These are phyloP conservation scores for Cyclophora albipunctata DNA, from an alignment of 2,888 invertebrate genomes.

Conservation along the genomic window DNA sequence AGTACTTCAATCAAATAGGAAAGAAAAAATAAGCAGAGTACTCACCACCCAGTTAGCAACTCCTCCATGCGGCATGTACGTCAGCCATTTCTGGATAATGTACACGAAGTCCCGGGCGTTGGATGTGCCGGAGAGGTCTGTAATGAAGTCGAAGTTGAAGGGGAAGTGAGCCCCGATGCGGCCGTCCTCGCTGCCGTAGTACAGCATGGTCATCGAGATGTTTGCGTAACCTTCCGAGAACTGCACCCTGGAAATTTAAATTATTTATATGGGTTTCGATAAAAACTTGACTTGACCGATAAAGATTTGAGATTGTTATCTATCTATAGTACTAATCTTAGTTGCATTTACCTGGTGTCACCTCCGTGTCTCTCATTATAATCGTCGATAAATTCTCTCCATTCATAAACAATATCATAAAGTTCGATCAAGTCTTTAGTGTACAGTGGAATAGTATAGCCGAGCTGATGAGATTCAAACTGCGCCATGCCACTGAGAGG, in stretches of 20 bases:
- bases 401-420: slow-evolving; percentile 72
- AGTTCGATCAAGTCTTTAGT: slow-evolving; percentile 77
- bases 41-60: slow-evolving; percentile 81
- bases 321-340: no score
- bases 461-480: slow-evolving; percentile 67
- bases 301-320: no score
- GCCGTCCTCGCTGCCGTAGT: slow-evolving; percentile 70
- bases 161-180: slow-evolving; percentile 75
- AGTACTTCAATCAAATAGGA: background rate
- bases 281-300: no score
- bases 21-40: slow-evolving; percentile 5
- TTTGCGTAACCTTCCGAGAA: slow-evolving; percentile 78
- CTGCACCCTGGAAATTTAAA: slow-evolving; percentile 53
- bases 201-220: slow-evolving; percentile 72
- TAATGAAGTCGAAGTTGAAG: slow-evolving; percentile 79
- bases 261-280: no score
- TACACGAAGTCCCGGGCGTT: slow-evolving; percentile 65
- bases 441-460: slow-evolving; percentile 76
- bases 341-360: slow-evolving; percentile 47
- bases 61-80: slow-evolving; percentile 71
- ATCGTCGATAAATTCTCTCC: slow-evolving; percentile 73
- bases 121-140: slow-evolving; percentile 55
- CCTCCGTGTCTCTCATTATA: slow-evolving; percentile 53
- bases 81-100: slow-evolving; percentile 74
- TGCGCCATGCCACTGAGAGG: slow-evolving; percentile 57